phyloP scores from a whole-genome alignment of 2,888 invertebrate genomes.

The Eumerus sabulonum region DNA sequence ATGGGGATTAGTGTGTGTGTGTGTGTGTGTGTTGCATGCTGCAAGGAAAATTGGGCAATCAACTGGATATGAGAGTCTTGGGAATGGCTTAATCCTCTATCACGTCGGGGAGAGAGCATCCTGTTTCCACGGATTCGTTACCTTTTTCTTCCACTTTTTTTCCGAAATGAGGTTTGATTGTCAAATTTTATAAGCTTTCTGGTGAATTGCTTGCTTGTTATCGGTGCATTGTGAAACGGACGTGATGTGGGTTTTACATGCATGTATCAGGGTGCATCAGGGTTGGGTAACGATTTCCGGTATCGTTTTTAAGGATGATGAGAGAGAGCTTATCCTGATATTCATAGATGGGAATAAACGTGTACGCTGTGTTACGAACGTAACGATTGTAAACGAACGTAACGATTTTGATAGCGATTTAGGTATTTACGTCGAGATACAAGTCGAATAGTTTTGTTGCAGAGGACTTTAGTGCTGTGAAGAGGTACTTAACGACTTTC shows the following conservation, averaged over 20 bases:
- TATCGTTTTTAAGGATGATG: conserved; percentile 52
- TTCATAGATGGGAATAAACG: conserved; percentile 49
- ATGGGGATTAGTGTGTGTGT: conserved; percentile 33
- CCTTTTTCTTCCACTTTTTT: too few species aligned
- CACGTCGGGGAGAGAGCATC: background rate
- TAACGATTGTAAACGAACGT: too few species aligned
- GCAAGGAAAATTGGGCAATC: conserved; percentile 53
- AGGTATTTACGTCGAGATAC: too few species aligned
- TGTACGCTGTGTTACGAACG: background rate
- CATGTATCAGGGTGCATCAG: conserved; percentile 5
- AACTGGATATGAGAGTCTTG: conserved; percentile 32
- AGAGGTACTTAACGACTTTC: too few species aligned
- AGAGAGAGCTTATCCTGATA: conserved; percentile 56
- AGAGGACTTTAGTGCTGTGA: too few species aligned
- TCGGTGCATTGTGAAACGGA: conserved; percentile 49
- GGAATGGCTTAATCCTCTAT: conserved; percentile 45
- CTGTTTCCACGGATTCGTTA: too few species aligned
- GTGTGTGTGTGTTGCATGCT: conserved; percentile 15
- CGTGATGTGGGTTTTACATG: conserved; percentile 34
- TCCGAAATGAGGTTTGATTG: conserved; percentile 18
- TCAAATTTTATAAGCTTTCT: conserved; percentile 28
- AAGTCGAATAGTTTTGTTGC: too few species aligned
- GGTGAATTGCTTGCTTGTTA: conserved; percentile 37
- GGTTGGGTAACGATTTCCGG: conserved; percentile 40
- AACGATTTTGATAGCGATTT: too few species aligned